Evolutionary conservation across 2,797 vertebrate genomes (phyloP), one percentile per base, ranked within the genome.

Genomic region (Paedocypris micromegethes): DNA sequence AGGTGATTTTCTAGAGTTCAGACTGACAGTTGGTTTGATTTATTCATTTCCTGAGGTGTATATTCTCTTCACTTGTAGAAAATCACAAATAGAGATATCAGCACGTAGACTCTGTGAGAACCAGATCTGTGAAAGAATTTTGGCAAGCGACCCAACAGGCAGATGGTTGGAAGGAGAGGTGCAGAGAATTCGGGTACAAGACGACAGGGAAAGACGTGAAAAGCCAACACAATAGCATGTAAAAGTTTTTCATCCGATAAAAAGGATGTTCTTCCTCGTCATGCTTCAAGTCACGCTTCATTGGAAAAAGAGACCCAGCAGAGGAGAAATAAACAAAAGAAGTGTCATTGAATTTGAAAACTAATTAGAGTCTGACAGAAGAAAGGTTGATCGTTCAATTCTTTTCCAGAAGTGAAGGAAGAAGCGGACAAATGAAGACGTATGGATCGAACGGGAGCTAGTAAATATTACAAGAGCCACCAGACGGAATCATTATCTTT

Each of bases 251-350:
- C 57, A 54, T 75, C 68, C 59, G 64, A 70, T 71, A 70, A 58
- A 53, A 68, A 59, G 47, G 52, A 72, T 64, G 68, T 54, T 48
- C 42, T 64, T 69, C 64, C 68, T 72, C 54, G 23, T 23, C 23
- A 23, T 23, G 23, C 23, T 23, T 23, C 60, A 57, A 71, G 55
- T 64, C 73, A 45, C 0, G 50, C 59, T 70, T 58, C 64, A 68
- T 23, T 67, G 64, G 56, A 59, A 48, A 56, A 73, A 63, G 73
- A 75, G 66, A 64, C 56, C 57, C 68, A 4, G 67, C 54, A 9
- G 68, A 68, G 71, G 60, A 70, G 63, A 54, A 70, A 70, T 78
- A 78, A 78, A 78, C 70, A 73, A 75, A 78, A 68, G 76, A 78
- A 70, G 73, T 59, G 64, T 68, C 70, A 67, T 72, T 48, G 58